Percentiles rank a stretch among this genome's conserved stretches.
Conservation (phyloP, 2,888 invertebrate species). For the Protonemura montana region DNA sequence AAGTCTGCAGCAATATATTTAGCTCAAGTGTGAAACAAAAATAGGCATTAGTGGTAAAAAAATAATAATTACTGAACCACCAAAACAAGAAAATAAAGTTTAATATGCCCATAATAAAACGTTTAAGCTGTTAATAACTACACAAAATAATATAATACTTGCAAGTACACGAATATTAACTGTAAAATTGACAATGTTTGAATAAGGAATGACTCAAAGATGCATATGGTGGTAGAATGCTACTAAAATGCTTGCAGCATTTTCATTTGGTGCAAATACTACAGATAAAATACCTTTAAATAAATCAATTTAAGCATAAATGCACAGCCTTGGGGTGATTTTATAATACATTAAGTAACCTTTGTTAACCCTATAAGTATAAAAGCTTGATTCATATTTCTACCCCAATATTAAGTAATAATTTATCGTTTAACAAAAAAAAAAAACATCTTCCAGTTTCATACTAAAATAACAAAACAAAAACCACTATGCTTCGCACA, state of each 20-base stretch:
- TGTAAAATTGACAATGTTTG: background rate
- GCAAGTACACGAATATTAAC: background rate
- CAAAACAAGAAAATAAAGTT: too few species aligned
- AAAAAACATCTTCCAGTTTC: background rate
- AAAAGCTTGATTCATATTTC: background rate
- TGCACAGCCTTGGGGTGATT: slow-evolving; percentile 7
- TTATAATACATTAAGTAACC: background rate
- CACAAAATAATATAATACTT: background rate
- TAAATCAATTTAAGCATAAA: background rate
- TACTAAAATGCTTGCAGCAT: background rate
- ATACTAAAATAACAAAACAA: background rate
- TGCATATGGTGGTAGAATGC: background rate
- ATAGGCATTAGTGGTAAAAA: too few species aligned
- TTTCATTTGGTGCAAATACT: background rate
- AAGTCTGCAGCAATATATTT: background rate
- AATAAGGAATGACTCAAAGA: background rate
- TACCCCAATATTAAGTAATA: background rate
- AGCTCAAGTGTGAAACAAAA: too few species aligned
- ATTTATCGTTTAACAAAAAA: background rate
- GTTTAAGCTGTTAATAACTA: too few species aligned
- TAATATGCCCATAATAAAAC: too few species aligned
- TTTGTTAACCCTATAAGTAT: background rate
- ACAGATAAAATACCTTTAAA: background rate
- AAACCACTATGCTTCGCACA: background rate
- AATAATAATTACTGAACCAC: too few species aligned